Evolutionary conservation across 2,113 vertebrate genomes (phyloP).

Genomic region (Electrona antarctica): DNA sequence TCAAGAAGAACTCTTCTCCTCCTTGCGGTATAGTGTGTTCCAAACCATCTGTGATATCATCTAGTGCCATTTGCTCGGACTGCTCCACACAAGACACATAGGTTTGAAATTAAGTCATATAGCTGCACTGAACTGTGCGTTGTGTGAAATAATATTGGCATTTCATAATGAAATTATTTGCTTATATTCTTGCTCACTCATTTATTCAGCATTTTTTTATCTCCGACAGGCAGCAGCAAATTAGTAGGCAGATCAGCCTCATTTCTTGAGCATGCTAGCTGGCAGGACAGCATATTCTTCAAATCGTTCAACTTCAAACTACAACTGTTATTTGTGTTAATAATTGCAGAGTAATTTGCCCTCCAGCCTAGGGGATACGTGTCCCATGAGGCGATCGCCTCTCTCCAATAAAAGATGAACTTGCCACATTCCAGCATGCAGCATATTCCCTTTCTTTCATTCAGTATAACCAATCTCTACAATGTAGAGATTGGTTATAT

Average conservation of each 20-base stretch:
- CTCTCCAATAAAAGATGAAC: conserved; percentile 28
- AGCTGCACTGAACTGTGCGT: conserved; percentile 15
- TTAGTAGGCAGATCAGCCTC: no score
- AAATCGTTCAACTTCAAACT: no score
- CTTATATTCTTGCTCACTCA: conserved; percentile 19
- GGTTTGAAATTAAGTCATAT: conserved; percentile 14
- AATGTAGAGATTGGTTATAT: no score
- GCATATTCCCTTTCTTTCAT: no score
- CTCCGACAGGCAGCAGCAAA: no score
- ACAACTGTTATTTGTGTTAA: no score
- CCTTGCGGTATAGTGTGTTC: no score
- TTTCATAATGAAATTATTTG: background rate
- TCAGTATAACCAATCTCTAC: background rate
- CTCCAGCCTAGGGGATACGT: background rate
- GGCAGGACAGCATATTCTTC: no score
- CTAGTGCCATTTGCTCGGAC: conserved; percentile 9
- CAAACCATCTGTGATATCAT: conserved; percentile 2
- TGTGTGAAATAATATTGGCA: no score
- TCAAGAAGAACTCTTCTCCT: background rate
- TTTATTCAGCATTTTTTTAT: conserved; percentile 1
- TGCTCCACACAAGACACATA: conserved; percentile 6
- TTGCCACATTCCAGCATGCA: background rate
- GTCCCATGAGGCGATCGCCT: conserved; percentile 3
- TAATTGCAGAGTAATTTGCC: no score
- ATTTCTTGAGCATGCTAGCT: no score